Conservation (phyloP, 2,888 invertebrate species). For the Tillus elongatus region DNA sequence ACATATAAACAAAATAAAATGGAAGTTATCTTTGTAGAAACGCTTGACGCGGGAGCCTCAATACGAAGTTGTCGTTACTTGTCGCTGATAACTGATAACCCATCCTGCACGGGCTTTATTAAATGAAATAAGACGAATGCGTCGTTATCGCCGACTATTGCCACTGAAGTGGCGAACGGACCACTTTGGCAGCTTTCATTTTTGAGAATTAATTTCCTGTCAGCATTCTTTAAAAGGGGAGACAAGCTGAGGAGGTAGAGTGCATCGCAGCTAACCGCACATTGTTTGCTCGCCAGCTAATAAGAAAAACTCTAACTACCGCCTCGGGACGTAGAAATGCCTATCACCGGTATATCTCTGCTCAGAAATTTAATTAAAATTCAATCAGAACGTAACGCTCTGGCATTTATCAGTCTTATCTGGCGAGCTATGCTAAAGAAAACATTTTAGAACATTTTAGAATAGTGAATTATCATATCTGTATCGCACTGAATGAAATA, state of each 20-base stretch:
- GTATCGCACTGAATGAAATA: no score
- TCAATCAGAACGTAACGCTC: constrained; percentile 41
- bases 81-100: constrained; percentile 31
- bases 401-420: constrained; percentile 42
- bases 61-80: no score
- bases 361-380: constrained; percentile 43
- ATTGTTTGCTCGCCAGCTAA: constrained; percentile 40
- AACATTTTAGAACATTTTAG: constrained; percentile 43
- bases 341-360: constrained; percentile 38
- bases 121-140: constrained; percentile 42
- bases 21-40: no score
- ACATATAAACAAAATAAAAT: no score
- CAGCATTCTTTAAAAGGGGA: constrained; percentile 43
- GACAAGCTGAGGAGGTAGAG: constrained; percentile 31
- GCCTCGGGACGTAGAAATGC: constrained; percentile 30
- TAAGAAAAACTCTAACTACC: constrained; percentile 42
- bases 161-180: constrained; percentile 28
- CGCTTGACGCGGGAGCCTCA: no score
- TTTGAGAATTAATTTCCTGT: constrained; percentile 47
- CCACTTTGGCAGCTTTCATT: constrained; percentile 43
- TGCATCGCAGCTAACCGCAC: constrained; percentile 40
- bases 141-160: constrained; percentile 40
- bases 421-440: constrained; percentile 39
- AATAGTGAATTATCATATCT: constrained; percentile 43
- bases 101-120: constrained; percentile 32